Evolutionary conservation across 2,888 invertebrate species (phyloP).

Genomic region (Dioctria rufipes): DNA sequence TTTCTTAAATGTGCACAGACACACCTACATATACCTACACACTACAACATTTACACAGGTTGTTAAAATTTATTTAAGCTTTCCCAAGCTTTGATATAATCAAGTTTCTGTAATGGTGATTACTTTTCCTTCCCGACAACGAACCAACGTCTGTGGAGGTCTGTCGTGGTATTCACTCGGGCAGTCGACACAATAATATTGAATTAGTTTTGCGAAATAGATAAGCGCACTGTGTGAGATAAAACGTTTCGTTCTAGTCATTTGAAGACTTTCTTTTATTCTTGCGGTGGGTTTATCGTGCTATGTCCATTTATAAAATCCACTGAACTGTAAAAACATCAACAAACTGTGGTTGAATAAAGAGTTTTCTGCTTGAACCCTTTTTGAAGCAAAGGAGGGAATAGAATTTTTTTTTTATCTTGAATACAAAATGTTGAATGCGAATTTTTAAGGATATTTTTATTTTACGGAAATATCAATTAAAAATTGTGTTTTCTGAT

Average conservation of each 20-base stretch:
- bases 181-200: slow-evolving; percentile 27
- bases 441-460: too few relatives aligned
- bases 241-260: slow-evolving; percentile 13
- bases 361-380: too few relatives aligned
- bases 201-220: slow-evolving; percentile 28
- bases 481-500: too few relatives aligned
- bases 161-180: neutral
- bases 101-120: slow-evolving; percentile 26
- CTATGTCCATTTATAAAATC: too few relatives aligned
- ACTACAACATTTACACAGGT: slow-evolving; percentile 5
- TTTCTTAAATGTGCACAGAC: slow-evolving; percentile 13
- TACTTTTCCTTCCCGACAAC: slow-evolving; percentile 13
- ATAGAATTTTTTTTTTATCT: too few relatives aligned
- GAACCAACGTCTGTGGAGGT: too few relatives aligned
- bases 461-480: too few relatives aligned
- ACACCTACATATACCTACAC: neutral
- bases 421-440: too few relatives aligned
- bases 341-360: too few relatives aligned
- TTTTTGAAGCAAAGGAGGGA: too few relatives aligned
- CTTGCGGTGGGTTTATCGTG: neutral
- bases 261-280: slow-evolving; percentile 16
- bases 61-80: slow-evolving; percentile 31
- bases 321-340: too few relatives aligned
- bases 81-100: slow-evolving; percentile 24
- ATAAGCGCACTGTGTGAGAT: slow-evolving; percentile 1